A percentile compares a stretch with the other conserved stretches of the same genome.
Conservation (phyloP, 1,140 invertebrate genomes). For the Anagrus nilaparvatae region DNA sequence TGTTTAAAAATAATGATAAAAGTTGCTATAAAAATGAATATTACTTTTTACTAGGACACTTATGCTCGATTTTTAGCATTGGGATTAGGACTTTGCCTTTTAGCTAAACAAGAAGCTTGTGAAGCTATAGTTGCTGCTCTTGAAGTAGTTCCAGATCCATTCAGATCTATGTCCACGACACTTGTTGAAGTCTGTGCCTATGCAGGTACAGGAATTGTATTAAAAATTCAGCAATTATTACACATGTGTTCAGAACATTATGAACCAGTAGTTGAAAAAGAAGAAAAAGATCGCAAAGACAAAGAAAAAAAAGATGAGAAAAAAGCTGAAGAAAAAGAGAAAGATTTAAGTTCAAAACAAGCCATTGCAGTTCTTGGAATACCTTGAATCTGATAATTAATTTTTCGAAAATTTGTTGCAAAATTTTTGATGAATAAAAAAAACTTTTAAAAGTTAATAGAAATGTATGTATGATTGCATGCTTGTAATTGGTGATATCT, state of each 20-base stretch:
- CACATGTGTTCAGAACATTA: slow-evolving; percentile 99
- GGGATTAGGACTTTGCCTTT: slow-evolving; percentile 85
- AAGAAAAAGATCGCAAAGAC: slow-evolving; percentile 43
- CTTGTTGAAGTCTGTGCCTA: slow-evolving; percentile 97
- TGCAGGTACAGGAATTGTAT: slow-evolving; percentile 97
- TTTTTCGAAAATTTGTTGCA: too few relatives aligned
- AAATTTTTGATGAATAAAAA: too few relatives aligned
- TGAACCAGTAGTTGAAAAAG: slow-evolving; percentile 56
- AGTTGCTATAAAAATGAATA: too few relatives aligned
- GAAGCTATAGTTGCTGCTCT: slow-evolving; percentile 89
- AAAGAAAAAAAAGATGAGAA: slow-evolving; percentile 59
- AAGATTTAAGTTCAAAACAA: slow-evolving; percentile 86
- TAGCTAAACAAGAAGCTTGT: slow-evolving; percentile 85
- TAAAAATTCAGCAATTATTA: slow-evolving; percentile 93
- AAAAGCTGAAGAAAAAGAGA: slow-evolving; percentile 50
- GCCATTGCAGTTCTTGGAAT: slow-evolving; percentile 96
- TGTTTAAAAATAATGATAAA: not conserved
- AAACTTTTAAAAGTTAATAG: too few relatives aligned
- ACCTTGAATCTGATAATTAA: too few relatives aligned
- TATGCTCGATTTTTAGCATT: slow-evolving; percentile 84
- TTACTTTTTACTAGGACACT: slow-evolving; percentile 48
- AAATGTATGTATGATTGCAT: too few relatives aligned
- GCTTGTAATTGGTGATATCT: too few relatives aligned
- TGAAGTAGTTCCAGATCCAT: slow-evolving; percentile 88
- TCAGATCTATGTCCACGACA: slow-evolving; percentile 87